Evolutionary conservation across 1,140 invertebrate genomes (phyloP).

Genomic region (Trichoplusia ni): DNA sequence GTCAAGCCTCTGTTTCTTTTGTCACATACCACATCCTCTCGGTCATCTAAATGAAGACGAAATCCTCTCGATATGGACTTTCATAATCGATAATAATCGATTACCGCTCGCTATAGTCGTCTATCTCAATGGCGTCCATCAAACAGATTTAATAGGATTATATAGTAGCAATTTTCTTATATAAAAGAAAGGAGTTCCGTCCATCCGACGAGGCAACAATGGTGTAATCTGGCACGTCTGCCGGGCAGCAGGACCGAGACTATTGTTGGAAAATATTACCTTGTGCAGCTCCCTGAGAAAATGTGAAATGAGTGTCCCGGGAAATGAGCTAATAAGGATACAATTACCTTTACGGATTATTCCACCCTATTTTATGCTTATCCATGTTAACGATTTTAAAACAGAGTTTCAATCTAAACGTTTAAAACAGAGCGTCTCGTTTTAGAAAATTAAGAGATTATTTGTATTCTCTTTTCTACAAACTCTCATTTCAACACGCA

Average conservation of each 20-base stretch:
- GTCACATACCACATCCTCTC: no score
- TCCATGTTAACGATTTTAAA: no score
- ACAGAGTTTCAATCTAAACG: no score
- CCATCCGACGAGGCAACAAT: slow-evolving; percentile 22
- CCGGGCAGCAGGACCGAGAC: neutral
- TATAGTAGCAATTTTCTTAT: slow-evolving; percentile 24
- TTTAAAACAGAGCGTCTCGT: no score
- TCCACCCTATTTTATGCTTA: neutral
- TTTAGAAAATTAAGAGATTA: no score
- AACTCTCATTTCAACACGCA: no score
- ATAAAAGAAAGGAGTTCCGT: slow-evolving; percentile 28
- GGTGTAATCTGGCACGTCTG: slow-evolving; percentile 17
- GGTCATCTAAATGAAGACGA: no score
- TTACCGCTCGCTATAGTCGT: neutral
- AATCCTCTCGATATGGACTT: no score
- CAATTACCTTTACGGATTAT: neutral
- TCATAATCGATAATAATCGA: no score
- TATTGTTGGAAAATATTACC: slow-evolving; percentile 17
- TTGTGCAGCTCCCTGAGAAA: neutral
- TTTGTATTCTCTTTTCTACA: no score
- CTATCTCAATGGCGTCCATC: neutral
- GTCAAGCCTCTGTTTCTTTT: no score
- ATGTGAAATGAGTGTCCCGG: neutral
- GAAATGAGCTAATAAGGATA: neutral
- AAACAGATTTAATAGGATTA: slow-evolving; percentile 29